Percentiles rank a stretch among this genome's conserved stretches.
phyloP scores from a whole-genome alignment of 2,888 invertebrate genomes.

The Noctuana brunneofusca region DNA sequence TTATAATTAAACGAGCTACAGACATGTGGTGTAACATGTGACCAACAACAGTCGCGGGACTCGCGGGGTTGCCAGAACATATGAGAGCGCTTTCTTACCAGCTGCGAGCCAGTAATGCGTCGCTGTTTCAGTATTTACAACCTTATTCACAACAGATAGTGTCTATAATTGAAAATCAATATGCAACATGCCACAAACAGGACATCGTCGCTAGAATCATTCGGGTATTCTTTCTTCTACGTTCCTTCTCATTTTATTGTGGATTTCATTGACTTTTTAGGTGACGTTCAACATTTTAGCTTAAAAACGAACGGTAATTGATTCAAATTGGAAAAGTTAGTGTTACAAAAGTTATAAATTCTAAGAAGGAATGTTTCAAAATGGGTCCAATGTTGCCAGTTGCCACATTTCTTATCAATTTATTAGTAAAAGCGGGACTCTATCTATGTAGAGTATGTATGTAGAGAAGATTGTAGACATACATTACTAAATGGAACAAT shows the following conservation, averaged over 20 bases:
- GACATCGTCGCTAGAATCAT: not conserved
- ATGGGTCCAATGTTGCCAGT: slow-evolving; percentile 14
- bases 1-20: not conserved
- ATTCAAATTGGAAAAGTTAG: not conserved
- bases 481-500: not conserved
- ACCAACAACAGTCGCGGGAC: slow-evolving; percentile 35
- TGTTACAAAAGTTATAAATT: not conserved
- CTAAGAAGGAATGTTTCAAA: not conserved
- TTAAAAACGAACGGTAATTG: not conserved
- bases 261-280: too few species aligned
- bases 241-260: not conserved
- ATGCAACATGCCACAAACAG: slow-evolving; percentile 4
- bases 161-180: not conserved
- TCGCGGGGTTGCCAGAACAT: slow-evolving; percentile 36
- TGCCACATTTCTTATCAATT: not conserved
- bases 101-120: slow-evolving; percentile 28
- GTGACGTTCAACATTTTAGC: too few species aligned
- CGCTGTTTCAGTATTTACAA: slow-evolving; percentile 10
- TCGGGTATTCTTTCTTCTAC: slow-evolving; percentile 7
- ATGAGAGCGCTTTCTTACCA: slow-evolving; percentile 35
- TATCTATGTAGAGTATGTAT: not conserved
- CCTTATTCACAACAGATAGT: slow-evolving; percentile 6
- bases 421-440: not conserved
- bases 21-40: slow-evolving; percentile 30
- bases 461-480: too few species aligned